Evolutionary conservation across 2,797 vertebrate genomes (phyloP).

Genomic region (Anolis apletophallus): DNA sequence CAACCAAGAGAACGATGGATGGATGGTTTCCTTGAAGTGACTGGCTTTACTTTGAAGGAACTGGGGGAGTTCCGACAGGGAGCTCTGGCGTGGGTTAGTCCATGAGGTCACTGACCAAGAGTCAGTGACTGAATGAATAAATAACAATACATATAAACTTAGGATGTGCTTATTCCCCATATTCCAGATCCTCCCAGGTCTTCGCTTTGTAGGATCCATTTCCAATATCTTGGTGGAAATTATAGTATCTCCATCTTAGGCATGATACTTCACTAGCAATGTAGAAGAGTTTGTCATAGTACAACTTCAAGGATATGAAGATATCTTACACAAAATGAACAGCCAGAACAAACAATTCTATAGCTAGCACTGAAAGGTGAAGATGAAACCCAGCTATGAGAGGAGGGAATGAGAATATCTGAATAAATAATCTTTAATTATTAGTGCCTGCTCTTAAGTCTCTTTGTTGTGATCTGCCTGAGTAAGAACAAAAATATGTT

Average conservation of each 20-base stretch:
- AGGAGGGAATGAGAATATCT: neutral
- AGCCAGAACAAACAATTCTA: neutral
- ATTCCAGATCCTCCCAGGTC: neutral
- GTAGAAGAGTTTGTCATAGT: neutral
- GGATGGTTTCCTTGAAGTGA: too few relatives aligned
- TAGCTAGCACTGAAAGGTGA: neutral
- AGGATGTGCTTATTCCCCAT: neutral
- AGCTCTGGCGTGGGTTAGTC: too few relatives aligned
- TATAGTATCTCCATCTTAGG: neutral
- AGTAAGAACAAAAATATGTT: neutral
- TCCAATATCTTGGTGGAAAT: too few relatives aligned
- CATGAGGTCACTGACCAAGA: too few relatives aligned
- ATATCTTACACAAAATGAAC: conserved; percentile 41
- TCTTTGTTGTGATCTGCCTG: neutral
- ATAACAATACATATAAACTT: neutral
- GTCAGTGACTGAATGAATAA: too few relatives aligned
- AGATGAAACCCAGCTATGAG: neutral
- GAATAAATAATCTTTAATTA: neutral
- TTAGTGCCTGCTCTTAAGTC: neutral
- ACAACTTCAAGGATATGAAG: neutral
- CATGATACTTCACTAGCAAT: conserved; percentile 41
- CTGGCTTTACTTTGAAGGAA: too few relatives aligned
- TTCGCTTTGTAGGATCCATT: too few relatives aligned
- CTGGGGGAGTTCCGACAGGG: too few relatives aligned
- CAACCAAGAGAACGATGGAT: too few relatives aligned